Base-by-base conservation (phyloP, 23 tunicate species). In the Trididemnum miniatum region DNA sequence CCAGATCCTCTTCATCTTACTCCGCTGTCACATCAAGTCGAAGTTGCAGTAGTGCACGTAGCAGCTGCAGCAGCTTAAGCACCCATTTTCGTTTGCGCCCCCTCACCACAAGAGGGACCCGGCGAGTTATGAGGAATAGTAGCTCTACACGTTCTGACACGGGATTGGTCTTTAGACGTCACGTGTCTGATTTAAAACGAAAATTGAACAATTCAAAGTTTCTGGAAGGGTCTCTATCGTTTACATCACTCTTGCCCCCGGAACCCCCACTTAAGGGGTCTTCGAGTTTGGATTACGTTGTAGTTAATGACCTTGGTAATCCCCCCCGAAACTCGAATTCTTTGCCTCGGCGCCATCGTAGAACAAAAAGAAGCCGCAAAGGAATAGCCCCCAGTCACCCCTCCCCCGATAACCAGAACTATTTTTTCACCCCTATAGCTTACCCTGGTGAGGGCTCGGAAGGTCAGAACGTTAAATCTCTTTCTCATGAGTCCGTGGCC, bases 121-220 rank as follows among this genome's bases (percentile, higher is more conserved):
- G 78, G n/a, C 33, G 77, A 35, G 37, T 62, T 18, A 35, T 36
- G 52, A 85, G 52, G 51, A 90, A 90, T 75, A 84, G 86, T 39
- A 80, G 96, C 60, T 90, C 96, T 0, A 90, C 96, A 15, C 76
- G 84, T 35, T 85, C 89, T 36, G 96, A 90, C 72, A 90, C 96
- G 1, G 86, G 96, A 24, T 84, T 90, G 35, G 96, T 90, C 9
- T 57, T 90, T 38, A 75, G 96, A 1, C 78, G 80, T 51, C 89
- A 85, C 57, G 69, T 51, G 65, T 73, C 78, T 44, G 76, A 83
- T 39, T 20, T 37, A 7, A 65, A 76, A 34, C 35, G 77, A n/a
- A 49, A 66, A 65, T 34, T 71, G 38, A 75, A 77, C 51, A 66
- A 67, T 23, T 20, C 85, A 57, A 75, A 71, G 36, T 25, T 35